Evolutionary conservation across 2,113 vertebrate genomes (phyloP), one percentile per base, ranked within the genome.

Genomic region (Solea solea): DNA sequence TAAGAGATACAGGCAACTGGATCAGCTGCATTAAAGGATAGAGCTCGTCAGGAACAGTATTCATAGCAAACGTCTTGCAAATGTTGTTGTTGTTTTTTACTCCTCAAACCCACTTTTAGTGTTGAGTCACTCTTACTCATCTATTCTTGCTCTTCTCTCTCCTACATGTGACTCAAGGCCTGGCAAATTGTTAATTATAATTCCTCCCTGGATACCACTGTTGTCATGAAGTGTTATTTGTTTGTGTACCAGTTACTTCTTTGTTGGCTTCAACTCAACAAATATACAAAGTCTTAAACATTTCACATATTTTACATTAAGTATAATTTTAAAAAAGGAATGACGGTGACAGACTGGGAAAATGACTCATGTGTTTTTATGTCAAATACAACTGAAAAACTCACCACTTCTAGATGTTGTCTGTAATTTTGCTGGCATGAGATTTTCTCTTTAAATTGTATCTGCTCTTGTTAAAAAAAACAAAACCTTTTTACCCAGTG

Each of bases 81-180:
- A n/a, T 54, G 40, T 13, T 12, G 1, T 58, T 3, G 12, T 71
- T 44, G 27, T 51, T 34, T 61, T 50, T 16, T n/a, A 15, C 14
- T 21, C 12, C 1, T 51, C 2, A 56, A 12, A 16, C 11, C 21
- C 9, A 49, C 5, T 42, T n/a, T 55, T 56, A 7, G 3, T 14
- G 46, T 34, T 1, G 40, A 41, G 46, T 54, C 14, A 11, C 28
- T 48, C 46, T 48, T 56, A 57, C 57, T 73, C 52, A 7, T 60
- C 27, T 50, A 50, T 52, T 63, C 53, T 13, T 46, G 49, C 28
- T 25, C 41, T 11, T 3, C 46, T 53, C 41, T 59, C 62, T 25
- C 28, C 14, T 21, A 45, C 63, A 10, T 28, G 42, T 46, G 74
- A 76, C 13, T 70, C 13, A 65, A 54, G 28, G 13, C 60, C 51